Evolutionary conservation across 2,797 vertebrate genomes (phyloP).

Genomic region (Percopsis omiscomaycus): DNA sequence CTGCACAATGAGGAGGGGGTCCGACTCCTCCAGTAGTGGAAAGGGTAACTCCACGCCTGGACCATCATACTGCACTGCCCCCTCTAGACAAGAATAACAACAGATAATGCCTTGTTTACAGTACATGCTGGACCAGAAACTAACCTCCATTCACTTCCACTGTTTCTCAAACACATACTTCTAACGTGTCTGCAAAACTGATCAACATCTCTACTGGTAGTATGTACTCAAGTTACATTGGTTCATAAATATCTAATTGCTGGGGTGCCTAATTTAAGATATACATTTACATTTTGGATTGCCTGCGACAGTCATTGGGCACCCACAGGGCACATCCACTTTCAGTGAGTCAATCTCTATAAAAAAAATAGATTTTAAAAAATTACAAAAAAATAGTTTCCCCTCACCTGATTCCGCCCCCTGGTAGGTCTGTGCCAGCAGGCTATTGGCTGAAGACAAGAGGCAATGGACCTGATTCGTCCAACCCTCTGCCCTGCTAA

Average conservation of each 20-base stretch:
- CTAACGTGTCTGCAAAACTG: too few species aligned
- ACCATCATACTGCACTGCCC: constrained; percentile 80
- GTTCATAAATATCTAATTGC: too few species aligned
- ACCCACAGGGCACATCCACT: too few species aligned
- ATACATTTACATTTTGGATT: too few species aligned
- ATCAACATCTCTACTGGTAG: too few species aligned
- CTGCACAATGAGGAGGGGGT: constrained; percentile 78
- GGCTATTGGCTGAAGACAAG: constrained; percentile 80
- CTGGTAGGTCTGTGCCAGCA: constrained; percentile 82
- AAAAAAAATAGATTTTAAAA: too few species aligned
- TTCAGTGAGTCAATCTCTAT: too few species aligned
- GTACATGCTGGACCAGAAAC: not conserved
- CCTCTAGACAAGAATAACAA: constrained; percentile 64
- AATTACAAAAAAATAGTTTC: not conserved
- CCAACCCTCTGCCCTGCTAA: constrained; percentile 84
- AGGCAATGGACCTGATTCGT: constrained; percentile 86
- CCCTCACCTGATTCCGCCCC: constrained; percentile 76
- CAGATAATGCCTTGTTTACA: not conserved
- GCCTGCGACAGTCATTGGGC: too few species aligned
- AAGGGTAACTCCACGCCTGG: constrained; percentile 81
- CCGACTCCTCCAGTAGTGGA: constrained; percentile 72
- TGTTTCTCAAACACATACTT: too few species aligned
- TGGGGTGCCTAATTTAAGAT: too few species aligned
- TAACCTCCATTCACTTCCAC: too few species aligned
- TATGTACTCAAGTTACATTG: too few species aligned